phyloP scores from a whole-genome alignment of 2,797 vertebrate genomes.

The Peromyscus melanophrys region DNA sequence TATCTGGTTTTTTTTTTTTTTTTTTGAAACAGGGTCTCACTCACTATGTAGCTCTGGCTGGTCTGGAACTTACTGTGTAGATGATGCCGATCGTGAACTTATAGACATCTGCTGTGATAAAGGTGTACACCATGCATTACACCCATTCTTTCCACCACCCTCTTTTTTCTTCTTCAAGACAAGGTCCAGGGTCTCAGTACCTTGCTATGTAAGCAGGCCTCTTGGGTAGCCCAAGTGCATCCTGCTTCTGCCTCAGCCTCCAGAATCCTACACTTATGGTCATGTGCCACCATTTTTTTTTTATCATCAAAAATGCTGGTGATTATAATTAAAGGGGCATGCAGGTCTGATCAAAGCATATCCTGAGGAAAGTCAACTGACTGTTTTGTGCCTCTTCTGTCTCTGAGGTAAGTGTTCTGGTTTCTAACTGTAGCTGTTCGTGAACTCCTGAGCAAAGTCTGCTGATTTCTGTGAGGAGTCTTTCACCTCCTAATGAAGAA shows the following conservation, averaged over 20 bases:
- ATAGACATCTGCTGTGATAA: background rate
- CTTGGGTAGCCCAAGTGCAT: background rate
- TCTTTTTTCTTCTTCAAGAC: background rate
- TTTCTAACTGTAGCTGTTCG: background rate
- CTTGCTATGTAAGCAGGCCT: background rate
- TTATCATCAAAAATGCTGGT: background rate
- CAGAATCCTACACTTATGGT: too few relatives aligned
- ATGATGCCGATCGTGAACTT: background rate
- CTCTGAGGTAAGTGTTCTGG: background rate
- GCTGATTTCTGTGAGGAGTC: background rate
- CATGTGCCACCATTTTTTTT: background rate
- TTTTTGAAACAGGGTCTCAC: background rate
- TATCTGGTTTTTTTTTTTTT: background rate
- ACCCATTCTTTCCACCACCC: background rate
- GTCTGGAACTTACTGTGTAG: background rate
- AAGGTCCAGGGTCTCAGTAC: background rate
- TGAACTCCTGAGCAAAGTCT: background rate
- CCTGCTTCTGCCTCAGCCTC: background rate
- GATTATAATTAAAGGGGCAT: background rate
- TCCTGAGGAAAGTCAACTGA: background rate
- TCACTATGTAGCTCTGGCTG: background rate
- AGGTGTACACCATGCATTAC: background rate
- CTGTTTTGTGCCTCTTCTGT: background rate
- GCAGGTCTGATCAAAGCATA: background rate
- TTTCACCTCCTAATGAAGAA: background rate